phyloP scores from a whole-genome alignment of 2,888 invertebrate genomes.

The Rhopalosiphum nymphaeae region DNA sequence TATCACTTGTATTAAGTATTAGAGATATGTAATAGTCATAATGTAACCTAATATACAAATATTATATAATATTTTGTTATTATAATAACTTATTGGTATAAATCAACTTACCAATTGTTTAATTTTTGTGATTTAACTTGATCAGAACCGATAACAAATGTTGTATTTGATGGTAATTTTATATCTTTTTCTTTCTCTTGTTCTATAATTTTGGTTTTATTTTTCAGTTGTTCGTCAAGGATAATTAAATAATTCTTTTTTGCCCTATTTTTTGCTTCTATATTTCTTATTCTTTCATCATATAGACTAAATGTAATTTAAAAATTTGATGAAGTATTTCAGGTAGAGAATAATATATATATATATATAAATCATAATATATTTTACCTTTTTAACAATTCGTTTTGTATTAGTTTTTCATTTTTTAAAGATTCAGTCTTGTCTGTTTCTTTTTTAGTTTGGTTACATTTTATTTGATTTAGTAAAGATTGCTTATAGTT shows the following conservation, averaged over 20 bases:
- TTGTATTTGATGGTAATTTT: not conserved
- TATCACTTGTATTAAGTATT: not conserved
- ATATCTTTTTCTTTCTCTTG: not conserved
- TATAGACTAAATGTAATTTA: slow-evolving; percentile 30
- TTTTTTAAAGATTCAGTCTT: not conserved
- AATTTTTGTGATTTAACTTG: not conserved
- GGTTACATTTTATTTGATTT: slow-evolving; percentile 1
- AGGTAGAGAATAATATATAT: not conserved
- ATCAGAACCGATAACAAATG: not conserved
- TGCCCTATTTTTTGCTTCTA: not conserved
- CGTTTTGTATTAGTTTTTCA: not conserved
- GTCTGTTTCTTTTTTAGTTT: not conserved
- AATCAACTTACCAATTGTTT: not conserved
- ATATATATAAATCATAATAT: not conserved
- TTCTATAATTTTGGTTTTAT: not conserved
- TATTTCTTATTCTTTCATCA: slow-evolving; percentile 29
- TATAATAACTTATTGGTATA: not conserved
- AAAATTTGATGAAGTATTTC: not conserved
- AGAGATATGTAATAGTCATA: not conserved
- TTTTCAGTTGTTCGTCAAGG: not conserved
- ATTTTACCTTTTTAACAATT: slow-evolving; percentile 25
- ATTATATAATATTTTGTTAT: not conserved
- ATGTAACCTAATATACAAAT: not conserved
- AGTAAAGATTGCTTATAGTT: too few species aligned
- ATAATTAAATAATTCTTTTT: slow-evolving; percentile 15